Percentiles rank a stretch among this genome's conserved stretches.
Evolutionary conservation across 2,113 vertebrate genomes (phyloP).

Genomic region (Fregata magnificens): DNA sequence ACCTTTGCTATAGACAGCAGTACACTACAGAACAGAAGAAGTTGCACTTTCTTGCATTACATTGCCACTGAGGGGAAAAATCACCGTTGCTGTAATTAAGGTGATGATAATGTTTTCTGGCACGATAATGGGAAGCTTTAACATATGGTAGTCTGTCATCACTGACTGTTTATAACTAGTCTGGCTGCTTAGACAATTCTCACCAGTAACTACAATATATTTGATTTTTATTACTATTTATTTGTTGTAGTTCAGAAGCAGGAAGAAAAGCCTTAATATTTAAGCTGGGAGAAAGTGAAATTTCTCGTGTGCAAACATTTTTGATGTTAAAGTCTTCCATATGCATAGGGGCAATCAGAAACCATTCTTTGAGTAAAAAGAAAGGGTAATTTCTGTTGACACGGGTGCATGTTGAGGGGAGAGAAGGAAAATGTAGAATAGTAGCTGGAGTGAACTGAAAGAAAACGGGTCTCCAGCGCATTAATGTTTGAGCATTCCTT

Average conservation of each 20-base stretch:
- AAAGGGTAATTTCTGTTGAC: not conserved
- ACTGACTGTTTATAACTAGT: not conserved
- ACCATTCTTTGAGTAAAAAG: not conserved
- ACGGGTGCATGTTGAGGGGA: not conserved
- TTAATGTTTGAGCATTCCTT: not conserved
- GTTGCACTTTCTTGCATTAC: not conserved
- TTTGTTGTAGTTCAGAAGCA: conserved; percentile 12
- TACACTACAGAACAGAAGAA: not conserved
- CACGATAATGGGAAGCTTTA: not conserved
- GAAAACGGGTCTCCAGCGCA: rapidly evolving
- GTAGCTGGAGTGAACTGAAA: not conserved
- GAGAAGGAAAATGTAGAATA: not conserved
- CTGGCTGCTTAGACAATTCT: not conserved
- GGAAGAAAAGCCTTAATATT: not conserved
- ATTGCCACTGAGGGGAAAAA: not conserved
- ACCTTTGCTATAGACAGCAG: not conserved
- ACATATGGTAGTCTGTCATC: conserved; percentile 19
- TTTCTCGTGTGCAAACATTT: not conserved
- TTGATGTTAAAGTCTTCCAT: not conserved
- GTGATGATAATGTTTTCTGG: conserved; percentile 6
- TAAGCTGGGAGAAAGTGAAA: not conserved
- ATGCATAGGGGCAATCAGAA: not conserved
- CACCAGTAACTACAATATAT: not conserved
- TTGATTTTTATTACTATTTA: not conserved
- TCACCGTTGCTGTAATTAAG: conserved; percentile 14